These are phyloP conservation scores for Hormaphis cornu DNA, from an alignment of 1,140 invertebrate genomes.

Conservation along the genomic window DNA sequence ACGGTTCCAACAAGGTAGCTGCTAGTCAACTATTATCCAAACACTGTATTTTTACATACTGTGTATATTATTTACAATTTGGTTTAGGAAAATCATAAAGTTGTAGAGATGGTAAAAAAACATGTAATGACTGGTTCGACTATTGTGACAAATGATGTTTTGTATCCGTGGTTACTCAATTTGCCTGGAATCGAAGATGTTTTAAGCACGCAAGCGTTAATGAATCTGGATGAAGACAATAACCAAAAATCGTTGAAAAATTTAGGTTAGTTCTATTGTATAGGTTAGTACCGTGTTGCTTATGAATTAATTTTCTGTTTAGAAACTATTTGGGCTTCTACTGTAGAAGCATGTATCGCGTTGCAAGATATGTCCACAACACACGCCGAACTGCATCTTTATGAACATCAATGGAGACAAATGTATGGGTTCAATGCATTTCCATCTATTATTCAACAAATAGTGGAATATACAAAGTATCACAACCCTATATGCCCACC, in stretches of 20 bases:
- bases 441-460: constrained; percentile 36
- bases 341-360: constrained; percentile 39
- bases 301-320: constrained; percentile 24
- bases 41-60: neutral
- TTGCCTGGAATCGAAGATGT: constrained; percentile 38
- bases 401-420: constrained; percentile 39
- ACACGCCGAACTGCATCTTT: constrained; percentile 36
- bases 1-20: constrained; percentile 32
- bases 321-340: constrained; percentile 40
- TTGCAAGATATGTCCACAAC: constrained; percentile 37
- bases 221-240: constrained; percentile 38
- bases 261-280: constrained; percentile 36
- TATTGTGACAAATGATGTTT: constrained; percentile 37
- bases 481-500: constrained; percentile 12
- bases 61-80: neutral
- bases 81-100: constrained; percentile 37
- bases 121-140: constrained; percentile 39
- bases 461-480: constrained; percentile 35
- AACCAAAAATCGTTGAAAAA: constrained; percentile 40
- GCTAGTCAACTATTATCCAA: neutral
- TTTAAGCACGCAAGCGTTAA: constrained; percentile 40
- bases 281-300: neutral
- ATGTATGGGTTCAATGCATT: constrained; percentile 37
- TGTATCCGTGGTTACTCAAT: constrained; percentile 36
- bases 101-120: constrained; percentile 35